Evolutionary conservation across 1,140 invertebrate genomes (phyloP).

Genomic region (Pseudomyrmex concolor): DNA sequence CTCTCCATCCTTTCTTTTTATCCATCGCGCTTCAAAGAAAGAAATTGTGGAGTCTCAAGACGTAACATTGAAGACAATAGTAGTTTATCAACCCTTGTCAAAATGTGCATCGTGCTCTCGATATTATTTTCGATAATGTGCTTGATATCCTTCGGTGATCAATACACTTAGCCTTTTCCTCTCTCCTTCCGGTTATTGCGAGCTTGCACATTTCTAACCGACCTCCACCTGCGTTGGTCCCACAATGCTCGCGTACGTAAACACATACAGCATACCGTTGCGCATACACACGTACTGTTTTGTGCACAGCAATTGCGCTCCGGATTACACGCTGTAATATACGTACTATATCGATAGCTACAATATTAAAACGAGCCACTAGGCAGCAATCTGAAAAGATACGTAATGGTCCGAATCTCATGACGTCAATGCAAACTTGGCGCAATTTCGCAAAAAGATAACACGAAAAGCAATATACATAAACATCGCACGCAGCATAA

Average conservation of each 20-base stretch:
- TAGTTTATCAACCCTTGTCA: slow-evolving; percentile 4
- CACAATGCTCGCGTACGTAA: neutral
- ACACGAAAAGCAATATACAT: slow-evolving; percentile 1
- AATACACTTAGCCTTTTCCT: neutral
- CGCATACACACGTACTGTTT: neutral
- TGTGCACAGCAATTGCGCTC: slow-evolving; percentile 1
- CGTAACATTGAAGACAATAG: neutral
- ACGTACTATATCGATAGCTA: slow-evolving; percentile 29
- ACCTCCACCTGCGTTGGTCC: neutral
- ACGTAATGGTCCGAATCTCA: neutral
- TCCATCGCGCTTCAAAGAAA: too few relatives aligned
- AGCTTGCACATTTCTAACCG: slow-evolving; percentile 50
- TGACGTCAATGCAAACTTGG: neutral
- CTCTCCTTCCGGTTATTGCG: neutral
- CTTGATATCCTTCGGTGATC: slow-evolving; percentile 16
- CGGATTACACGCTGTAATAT: neutral
- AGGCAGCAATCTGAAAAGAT: slow-evolving; percentile 13
- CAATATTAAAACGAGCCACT: neutral
- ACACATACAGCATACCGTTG: slow-evolving; percentile 12
- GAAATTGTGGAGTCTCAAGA: too few relatives aligned
- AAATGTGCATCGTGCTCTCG: slow-evolving; percentile 15
- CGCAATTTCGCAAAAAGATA: neutral
- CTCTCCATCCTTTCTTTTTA: too few relatives aligned
- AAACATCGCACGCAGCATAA: neutral
- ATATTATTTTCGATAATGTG: slow-evolving; percentile 36